phyloP scores from a whole-genome alignment of 2,797 vertebrate species.

The Odontamblyopus rebecca region DNA sequence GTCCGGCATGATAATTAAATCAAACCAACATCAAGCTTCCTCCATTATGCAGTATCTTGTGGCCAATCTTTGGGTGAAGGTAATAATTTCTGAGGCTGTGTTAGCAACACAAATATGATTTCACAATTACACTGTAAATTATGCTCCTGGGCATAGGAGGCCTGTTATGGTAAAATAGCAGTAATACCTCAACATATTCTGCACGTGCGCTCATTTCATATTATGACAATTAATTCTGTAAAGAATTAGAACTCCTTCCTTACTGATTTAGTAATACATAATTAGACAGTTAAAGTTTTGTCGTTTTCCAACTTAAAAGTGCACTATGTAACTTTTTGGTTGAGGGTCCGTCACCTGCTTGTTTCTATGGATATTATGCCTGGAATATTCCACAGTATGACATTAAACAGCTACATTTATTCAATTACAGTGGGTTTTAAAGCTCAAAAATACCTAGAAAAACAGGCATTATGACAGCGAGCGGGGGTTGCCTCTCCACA shows the following conservation, averaged over 20 bases:
- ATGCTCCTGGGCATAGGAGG: background rate
- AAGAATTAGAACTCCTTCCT: too few species aligned
- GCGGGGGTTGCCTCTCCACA: too few species aligned
- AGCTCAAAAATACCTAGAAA: too few species aligned
- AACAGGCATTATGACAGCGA: too few species aligned
- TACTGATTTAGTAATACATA: too few species aligned
- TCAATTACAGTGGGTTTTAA: too few species aligned
- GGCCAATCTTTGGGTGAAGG: background rate
- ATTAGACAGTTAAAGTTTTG: background rate
- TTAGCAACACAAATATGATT: conserved; percentile 11
- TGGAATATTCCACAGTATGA: too few species aligned
- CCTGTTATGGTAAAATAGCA: conserved; percentile 9
- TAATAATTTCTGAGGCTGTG: conserved; percentile 5
- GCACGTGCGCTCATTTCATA: background rate
- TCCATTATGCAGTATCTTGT: conserved; percentile 7
- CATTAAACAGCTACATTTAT: too few species aligned
- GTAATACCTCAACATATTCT: background rate
- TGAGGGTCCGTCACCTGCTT: too few species aligned
- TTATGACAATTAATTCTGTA: background rate
- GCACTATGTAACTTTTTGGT: too few species aligned
- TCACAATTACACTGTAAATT: conserved; percentile 10
- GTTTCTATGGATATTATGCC: too few species aligned
- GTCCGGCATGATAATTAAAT: conserved; percentile 1
- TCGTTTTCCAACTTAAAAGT: background rate
- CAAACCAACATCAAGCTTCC: background rate